Conservation (phyloP, 2,113 vertebrate genomes). For the Crotalus helleri region DNA sequence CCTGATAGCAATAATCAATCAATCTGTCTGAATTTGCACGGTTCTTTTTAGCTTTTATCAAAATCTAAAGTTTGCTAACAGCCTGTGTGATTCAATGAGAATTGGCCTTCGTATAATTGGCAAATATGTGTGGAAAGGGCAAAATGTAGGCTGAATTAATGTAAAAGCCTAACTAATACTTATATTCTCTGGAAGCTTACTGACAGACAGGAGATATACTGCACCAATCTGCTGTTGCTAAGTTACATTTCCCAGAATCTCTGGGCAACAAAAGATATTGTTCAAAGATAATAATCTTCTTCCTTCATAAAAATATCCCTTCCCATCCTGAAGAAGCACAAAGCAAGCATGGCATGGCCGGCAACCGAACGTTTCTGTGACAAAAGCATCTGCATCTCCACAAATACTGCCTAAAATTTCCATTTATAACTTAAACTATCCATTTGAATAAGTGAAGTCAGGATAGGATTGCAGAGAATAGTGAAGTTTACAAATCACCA, state of each 20-base stretch:
- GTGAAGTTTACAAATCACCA: neutral
- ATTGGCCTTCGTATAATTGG: neutral
- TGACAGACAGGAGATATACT: constrained; percentile 45
- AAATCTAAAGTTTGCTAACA: neutral
- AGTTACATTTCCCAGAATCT: constrained; percentile 53
- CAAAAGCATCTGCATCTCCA: fast-evolving
- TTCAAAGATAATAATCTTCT: neutral
- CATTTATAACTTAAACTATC: neutral
- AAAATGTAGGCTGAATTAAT: fast-evolving
- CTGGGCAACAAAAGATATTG: constrained; percentile 28
- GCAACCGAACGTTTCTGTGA: neutral
- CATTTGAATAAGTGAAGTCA: neutral
- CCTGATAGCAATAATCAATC: neutral
- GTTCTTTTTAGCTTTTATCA: neutral
- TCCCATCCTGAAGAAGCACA: constrained; percentile 1
- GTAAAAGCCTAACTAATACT: constrained; percentile 35
- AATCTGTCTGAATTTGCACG: neutral
- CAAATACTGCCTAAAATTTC: neutral
- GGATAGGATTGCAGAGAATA: neutral
- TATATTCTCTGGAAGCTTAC: constrained; percentile 34
- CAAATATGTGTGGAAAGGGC: neutral
- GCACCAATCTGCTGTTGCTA: constrained; percentile 57
- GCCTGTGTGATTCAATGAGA: neutral
- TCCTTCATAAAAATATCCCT: neutral
- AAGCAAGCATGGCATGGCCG: fast-evolving